Evolutionary conservation across 2,888 invertebrate species (phyloP).

Genomic region (Sesamia inferens): DNA sequence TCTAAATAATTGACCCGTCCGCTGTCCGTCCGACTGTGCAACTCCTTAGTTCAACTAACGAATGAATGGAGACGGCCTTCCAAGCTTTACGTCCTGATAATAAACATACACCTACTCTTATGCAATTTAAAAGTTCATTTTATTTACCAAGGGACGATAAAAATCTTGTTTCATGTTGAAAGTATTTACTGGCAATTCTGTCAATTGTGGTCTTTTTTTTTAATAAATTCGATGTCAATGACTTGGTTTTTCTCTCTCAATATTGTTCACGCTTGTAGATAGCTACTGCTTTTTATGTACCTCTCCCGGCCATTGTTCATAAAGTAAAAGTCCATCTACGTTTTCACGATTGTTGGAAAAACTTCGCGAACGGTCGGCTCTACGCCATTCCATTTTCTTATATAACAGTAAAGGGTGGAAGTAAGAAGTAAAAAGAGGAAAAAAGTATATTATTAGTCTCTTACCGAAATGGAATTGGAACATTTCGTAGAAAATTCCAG

Average conservation of each 20-base stretch:
- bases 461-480: constrained; percentile 90
- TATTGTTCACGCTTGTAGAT: constrained; percentile 8
- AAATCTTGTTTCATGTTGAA: constrained; percentile 38
- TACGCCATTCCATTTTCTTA: constrained; percentile 76
- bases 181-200: constrained; percentile 42
- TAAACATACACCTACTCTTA: constrained; percentile 51
- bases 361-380: constrained; percentile 69
- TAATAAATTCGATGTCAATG: constrained; percentile 16
- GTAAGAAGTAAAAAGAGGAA: constrained; percentile 89
- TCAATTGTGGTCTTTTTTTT: constrained; percentile 34
- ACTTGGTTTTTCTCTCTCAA: constrained; percentile 15
- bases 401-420: constrained; percentile 90
- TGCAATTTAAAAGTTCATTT: constrained; percentile 44
- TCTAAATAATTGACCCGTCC: constrained; percentile 89
- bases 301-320: constrained; percentile 36
- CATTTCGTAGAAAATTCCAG: constrained; percentile 89
- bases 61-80: constrained; percentile 71
- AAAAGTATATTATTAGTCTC: constrained; percentile 90
- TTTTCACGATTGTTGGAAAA: constrained; percentile 57
- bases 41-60: constrained; percentile 74
- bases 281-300: constrained; percentile 35
- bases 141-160: constrained; percentile 44
- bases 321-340: constrained; percentile 47
- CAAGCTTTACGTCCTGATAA: constrained; percentile 25
- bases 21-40: constrained; percentile 84